phyloP scores from a whole-genome alignment of 2,113 vertebrate species.

The Setophaga petechia region DNA sequence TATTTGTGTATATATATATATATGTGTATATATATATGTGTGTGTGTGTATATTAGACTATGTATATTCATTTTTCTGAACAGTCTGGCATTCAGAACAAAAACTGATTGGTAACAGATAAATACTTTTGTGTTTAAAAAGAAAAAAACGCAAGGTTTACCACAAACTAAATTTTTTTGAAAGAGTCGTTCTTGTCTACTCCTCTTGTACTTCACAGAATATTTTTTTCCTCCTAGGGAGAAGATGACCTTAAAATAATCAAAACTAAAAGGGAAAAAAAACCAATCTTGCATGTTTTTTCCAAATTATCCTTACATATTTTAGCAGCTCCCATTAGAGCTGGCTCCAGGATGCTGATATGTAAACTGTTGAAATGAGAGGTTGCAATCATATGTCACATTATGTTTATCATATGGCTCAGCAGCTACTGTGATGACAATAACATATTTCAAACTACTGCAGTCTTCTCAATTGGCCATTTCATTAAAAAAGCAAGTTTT shows the following conservation, averaged over 20 bases:
- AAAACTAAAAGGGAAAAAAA: background rate
- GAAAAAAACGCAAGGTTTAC: background rate
- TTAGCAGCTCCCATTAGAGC: background rate
- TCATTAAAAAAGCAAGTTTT: background rate
- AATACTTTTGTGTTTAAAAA: background rate
- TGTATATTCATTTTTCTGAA: background rate
- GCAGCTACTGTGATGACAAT: background rate
- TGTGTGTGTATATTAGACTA: background rate
- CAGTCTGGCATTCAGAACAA: background rate
- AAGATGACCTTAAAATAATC: background rate
- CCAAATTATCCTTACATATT: background rate
- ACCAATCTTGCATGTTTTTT: background rate
- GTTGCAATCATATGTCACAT: background rate
- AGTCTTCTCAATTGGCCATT: background rate
- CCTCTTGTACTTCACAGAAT: background rate
- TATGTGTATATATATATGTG: background rate
- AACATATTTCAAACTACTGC: background rate
- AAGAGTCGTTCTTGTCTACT: background rate
- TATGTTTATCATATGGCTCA: background rate
- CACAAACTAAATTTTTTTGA: background rate
- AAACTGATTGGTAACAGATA: background rate
- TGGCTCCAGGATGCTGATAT: background rate
- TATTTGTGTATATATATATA: rapidly evolving
- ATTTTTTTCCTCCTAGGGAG: background rate
- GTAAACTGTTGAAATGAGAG: background rate